Evolutionary conservation across 1,140 invertebrate species (phyloP).

Genomic region (Campoletis sonorensis): DNA sequence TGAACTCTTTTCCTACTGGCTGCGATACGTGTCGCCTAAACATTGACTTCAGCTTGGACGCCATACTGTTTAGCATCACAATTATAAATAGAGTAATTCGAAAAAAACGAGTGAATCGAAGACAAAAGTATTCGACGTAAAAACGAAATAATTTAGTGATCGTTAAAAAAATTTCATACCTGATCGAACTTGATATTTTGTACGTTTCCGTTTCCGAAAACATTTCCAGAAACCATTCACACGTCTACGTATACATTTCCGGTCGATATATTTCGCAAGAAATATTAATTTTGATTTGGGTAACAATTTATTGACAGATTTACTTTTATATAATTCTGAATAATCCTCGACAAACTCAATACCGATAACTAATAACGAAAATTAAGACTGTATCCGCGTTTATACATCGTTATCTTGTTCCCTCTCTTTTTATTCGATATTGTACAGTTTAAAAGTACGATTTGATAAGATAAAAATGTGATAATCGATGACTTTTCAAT

Average conservation of each 20-base stretch:
- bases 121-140: not conserved
- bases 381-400: not conserved
- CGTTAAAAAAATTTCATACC: not conserved
- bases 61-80: conserved; percentile 33
- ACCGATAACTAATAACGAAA: conserved; percentile 8
- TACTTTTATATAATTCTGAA: not conserved
- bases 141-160: not conserved
- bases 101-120: not conserved
- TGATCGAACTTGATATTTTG: not conserved
- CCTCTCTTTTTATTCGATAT: conserved; percentile 3
- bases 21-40: conserved; percentile 48
- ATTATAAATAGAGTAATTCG: conserved; percentile 17
- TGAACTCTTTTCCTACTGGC: not conserved
- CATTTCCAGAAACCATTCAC: not conserved
- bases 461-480: conserved; percentile 11
- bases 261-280: not conserved
- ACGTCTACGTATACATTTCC: no score
- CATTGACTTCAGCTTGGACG: conserved; percentile 50
- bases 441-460: not conserved
- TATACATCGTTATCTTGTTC: conserved; percentile 6
- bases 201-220: conserved; percentile 20
- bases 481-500: not conserved
- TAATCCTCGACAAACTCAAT: not conserved
- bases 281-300: not conserved
- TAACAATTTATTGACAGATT: not conserved